Evolutionary conservation across 2,888 invertebrate species (phyloP).

Genomic region (Notodonta ziczac): DNA sequence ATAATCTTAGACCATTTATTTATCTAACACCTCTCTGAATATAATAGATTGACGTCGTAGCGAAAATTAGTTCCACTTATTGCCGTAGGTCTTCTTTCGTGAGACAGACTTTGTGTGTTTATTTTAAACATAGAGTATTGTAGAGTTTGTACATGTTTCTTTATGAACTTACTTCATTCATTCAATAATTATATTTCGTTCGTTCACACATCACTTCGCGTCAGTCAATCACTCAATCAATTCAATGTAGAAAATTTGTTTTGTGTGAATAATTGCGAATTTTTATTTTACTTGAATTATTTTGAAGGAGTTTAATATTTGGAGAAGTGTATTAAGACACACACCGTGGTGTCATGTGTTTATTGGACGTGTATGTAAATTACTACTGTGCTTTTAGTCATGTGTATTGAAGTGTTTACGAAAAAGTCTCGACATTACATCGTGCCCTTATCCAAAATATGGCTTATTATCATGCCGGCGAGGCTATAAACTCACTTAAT

Average conservation of each 20-base stretch:
- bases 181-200: too few relatives aligned
- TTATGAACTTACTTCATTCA: too few relatives aligned
- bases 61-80: too few relatives aligned
- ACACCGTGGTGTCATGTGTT: slow-evolving; percentile 9
- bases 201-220: too few relatives aligned
- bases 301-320: background rate
- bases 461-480: slow-evolving; percentile 68
- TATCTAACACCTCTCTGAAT: too few relatives aligned
- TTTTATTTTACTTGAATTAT: background rate
- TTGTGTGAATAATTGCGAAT: background rate
- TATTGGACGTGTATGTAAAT: slow-evolving; percentile 1
- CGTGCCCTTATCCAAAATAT: slow-evolving; percentile 60
- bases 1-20: too few relatives aligned
- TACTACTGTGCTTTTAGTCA: slow-evolving; percentile 48
- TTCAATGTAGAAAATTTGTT: background rate
- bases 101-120: too few relatives aligned
- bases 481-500: slow-evolving; percentile 52
- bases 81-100: too few relatives aligned
- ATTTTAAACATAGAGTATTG: too few relatives aligned
- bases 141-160: too few relatives aligned
- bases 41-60: too few relatives aligned
- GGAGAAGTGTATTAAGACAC: background rate
- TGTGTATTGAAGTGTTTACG: slow-evolving; percentile 71
- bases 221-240: too few relatives aligned
- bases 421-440: slow-evolving; percentile 48